Evolutionary conservation across 2,888 invertebrate species (phyloP), one percentile per base, ranked within the genome.

Genomic region (Phrixothrix hirtus): DNA sequence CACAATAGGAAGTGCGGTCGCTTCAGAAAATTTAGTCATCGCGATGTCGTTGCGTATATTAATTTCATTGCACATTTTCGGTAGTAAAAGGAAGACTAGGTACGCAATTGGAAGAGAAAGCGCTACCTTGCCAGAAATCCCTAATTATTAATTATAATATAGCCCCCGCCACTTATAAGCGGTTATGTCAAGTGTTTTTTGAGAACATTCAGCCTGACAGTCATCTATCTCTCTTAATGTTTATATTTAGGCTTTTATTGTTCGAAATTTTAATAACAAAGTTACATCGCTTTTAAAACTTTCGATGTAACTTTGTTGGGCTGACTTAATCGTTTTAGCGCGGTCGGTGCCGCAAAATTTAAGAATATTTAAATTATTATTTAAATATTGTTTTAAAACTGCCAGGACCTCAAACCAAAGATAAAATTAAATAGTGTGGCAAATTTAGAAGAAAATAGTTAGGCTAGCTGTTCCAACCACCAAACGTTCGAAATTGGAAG

Each of bases 221-320:
- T 69, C 71, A 72, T 70, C 71, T 72, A 72, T 72, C 71, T 73
- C 71, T 71, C 71, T 69, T 70, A 70, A 69, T 62, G 63, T 62
- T 60, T 60, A 58, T 35, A 39, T 51, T 38, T 36, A 11, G 27
- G 21, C 16, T 41, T 39, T 52, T 46, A 45, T 38, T 35, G 31
- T 45, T 50, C 16, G 7, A 25, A 16, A 26, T 39, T 51, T 51
- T 35, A 30, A 29, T 48, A 26, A 26, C 32, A 13, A 26, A 39
- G 46, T 11, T 31, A 34, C 16, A 14, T 45, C 45, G 37, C 15
- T 26, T 37, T 13, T 21, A 36, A 1, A 21, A 10, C 16, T 29
- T 31, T 14, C 58, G 34, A 58, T 50, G 32, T 39, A 39, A 34
- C 39, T 31, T 26, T 37, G 39, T 39, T 34, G 14, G 35, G 41